Base-by-base conservation (phyloP, 2,888 invertebrate genomes). In the Gymnoscelis rufifasciata region DNA sequence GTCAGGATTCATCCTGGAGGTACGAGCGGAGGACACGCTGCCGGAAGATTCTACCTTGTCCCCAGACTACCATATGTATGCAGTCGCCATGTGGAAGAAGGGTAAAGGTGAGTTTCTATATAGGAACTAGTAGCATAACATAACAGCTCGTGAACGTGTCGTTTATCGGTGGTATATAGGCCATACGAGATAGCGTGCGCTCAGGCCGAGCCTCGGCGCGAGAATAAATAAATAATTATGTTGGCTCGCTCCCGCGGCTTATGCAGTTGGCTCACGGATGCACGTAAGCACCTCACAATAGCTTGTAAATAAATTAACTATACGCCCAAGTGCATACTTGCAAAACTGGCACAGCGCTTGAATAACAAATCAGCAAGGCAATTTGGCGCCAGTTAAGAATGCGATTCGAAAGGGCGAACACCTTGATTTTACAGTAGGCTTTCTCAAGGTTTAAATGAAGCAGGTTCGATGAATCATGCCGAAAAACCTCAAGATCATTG, bases 1-100 rank as follows among this genome's bases (percentile, higher is more conserved):
- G 76, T 90, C 92, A 30, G 93, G 93, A 44, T 93, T 93, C 78
- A 91, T 93, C 60, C 89, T 93, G 54, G 93, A 93, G 74, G 89
- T 91, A 57, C 79, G 84, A 56, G 90, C 90, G 38, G 83, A 84
- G 60, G 86, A 89, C 48, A 81, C 84, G 1, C 60, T 88, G 59
- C 84, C 87, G 33, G 79, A 84, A 37, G 89, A 88, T 59, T 78
- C 88, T 1, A 58, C 69, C 29, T 56, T 89, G 61, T 81, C 84
- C 48, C 89, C 90, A 43, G 90, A 90, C 62, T 82, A 87, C 66
- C 88, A 89, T 62, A 87, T 91, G 88, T 93, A 91, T 78, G 93
- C 93, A 60, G 88, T 93, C 62, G 92, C 92, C 62, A 86, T 93
- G 75, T 92, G 93, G 90, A 91, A 92, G 77, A 90, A 91, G 74